These are phyloP conservation scores for Menidia beryllina DNA, from an alignment of 2,113 vertebrate species.

Conservation along the genomic window DNA sequence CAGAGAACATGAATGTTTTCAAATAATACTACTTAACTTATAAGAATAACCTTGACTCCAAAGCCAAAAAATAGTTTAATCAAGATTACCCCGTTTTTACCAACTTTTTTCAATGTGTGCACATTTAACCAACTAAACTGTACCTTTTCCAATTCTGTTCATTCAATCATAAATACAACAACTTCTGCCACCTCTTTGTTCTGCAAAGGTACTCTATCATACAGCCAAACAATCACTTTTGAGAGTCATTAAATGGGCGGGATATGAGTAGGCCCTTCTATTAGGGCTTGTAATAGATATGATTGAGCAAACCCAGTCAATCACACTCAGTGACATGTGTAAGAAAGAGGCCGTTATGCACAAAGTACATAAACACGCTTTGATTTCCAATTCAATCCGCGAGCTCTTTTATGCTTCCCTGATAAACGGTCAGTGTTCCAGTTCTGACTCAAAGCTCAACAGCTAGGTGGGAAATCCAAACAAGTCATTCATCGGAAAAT, in stretches of 20 bases:
- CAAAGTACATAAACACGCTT: slow-evolving; percentile 5
- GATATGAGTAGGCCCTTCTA: slow-evolving; percentile 17
- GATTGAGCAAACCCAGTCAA: background rate
- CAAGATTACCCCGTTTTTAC: background rate
- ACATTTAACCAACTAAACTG: too few species aligned
- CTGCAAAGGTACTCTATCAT: too few species aligned
- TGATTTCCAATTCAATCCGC: background rate
- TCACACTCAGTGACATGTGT: slow-evolving; percentile 11
- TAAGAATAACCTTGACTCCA: too few species aligned
- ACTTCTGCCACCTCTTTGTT: background rate
- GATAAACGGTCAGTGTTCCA: background rate
- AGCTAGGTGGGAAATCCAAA: slow-evolving; percentile 6
- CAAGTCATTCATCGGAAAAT: slow-evolving; percentile 2
- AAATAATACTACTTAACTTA: too few species aligned
- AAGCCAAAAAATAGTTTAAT: too few species aligned
- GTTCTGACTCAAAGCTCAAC: slow-evolving; percentile 12
- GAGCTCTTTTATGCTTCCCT: background rate
- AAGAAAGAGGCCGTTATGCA: slow-evolving; percentile 31
- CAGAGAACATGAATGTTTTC: too few species aligned
- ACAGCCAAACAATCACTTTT: slow-evolving; percentile 11
- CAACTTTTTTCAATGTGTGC: background rate
- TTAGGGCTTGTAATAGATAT: slow-evolving; percentile 17
- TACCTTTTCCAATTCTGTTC: background rate
- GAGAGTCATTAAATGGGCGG: slow-evolving; percentile 5
- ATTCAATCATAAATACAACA: background rate